A percentile compares a stretch with the other conserved stretches of the same genome.
phyloP scores from a whole-genome alignment of 2,797 vertebrate genomes.

The Loris lydekkerianus region DNA sequence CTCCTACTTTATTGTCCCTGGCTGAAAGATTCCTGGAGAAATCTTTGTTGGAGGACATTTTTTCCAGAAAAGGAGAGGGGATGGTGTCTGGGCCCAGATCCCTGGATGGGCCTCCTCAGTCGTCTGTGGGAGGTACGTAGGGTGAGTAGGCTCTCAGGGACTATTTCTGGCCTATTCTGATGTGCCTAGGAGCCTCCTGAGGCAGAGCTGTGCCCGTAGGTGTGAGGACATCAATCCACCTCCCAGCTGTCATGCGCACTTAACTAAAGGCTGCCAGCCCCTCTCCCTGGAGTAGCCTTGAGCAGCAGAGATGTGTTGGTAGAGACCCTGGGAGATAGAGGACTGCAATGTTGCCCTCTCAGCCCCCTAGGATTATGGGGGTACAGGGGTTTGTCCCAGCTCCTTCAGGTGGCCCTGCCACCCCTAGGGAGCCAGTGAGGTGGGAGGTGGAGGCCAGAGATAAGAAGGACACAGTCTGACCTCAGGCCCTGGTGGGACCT shows the following conservation, averaged over 20 bases:
- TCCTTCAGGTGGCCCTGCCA: background rate
- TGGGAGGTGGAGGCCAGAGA: background rate
- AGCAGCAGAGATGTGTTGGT: background rate
- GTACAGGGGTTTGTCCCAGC: background rate
- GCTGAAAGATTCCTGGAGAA: constrained; percentile 1
- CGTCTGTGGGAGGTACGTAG: background rate
- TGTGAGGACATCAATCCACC: background rate
- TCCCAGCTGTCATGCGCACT: background rate
- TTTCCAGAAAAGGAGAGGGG: constrained; percentile 55
- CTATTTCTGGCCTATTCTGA: background rate
- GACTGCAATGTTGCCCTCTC: background rate
- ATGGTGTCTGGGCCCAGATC: background rate
- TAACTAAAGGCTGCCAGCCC: background rate
- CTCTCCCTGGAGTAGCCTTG: background rate
- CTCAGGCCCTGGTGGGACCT: background rate
- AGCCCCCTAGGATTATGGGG: background rate
- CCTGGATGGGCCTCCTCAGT: background rate
- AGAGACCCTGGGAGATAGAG: background rate
- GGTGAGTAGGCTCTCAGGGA: background rate
- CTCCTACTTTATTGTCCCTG: background rate
- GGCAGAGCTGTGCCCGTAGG: background rate
- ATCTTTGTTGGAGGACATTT: background rate
- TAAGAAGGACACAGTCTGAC: background rate
- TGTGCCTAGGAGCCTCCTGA: background rate
- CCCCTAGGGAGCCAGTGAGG: background rate